Conservation (phyloP, 2,797 vertebrate species). For the Lacerta agilis region DNA sequence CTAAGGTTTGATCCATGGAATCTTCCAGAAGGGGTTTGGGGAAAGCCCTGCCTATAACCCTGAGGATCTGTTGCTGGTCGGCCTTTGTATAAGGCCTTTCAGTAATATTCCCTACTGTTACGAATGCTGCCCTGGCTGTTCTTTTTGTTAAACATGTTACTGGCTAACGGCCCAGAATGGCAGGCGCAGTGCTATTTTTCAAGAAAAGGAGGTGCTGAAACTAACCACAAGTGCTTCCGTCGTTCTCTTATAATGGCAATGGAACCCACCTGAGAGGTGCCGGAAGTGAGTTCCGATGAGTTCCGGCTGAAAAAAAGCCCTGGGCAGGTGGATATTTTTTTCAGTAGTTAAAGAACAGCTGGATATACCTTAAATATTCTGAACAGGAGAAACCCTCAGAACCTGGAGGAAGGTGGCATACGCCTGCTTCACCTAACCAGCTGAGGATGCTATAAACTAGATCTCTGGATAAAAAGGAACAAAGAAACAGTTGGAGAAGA, state of each 20-base stretch:
- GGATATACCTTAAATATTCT: not conserved
- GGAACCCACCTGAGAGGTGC: no score
- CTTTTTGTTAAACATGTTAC: not conserved
- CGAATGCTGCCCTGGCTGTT: not conserved
- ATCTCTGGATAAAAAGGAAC: not conserved
- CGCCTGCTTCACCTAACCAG: not conserved
- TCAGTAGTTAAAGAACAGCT: not conserved
- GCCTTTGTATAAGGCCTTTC: no score
- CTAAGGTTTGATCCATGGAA: not conserved
- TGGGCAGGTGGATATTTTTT: not conserved
- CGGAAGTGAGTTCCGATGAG: no score
- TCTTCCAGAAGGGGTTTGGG: not conserved
- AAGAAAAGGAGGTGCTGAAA: no score
- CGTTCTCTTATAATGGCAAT: no score
- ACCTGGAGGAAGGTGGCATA: not conserved
- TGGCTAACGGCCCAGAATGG: not conserved
- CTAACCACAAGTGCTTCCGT: no score
- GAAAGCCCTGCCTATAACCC: not conserved
- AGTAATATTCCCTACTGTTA: not conserved
- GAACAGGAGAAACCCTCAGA: not conserved
- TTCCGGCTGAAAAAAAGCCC: no score
- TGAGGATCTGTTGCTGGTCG: not conserved
- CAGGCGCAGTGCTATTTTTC: no score
- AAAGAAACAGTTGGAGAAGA: not conserved
- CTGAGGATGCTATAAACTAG: not conserved